Base-by-base conservation (phyloP, 2,888 invertebrate species). In the Phengaris alcon region DNA sequence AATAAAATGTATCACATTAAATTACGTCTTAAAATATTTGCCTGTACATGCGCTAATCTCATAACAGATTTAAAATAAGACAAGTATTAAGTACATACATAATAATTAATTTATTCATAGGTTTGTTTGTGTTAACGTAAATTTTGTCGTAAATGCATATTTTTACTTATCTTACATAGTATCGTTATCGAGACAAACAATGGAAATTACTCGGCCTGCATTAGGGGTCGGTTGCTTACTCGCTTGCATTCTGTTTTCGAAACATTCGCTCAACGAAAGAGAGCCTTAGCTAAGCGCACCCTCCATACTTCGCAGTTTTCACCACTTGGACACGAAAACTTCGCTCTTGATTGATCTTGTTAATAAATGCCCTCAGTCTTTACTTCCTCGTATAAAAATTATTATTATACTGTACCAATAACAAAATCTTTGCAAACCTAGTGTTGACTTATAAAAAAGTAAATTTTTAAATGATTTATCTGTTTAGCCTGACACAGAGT, bases 241-340 rank as follows among this genome's bases (percentile, higher is more conserved):
- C 59, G 59, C 15, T 59, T 59, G 59, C 15, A 15, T 59, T 59
- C 5, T 59, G 64, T 64, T 35, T 35, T 35, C 44, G 64, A 6
- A 64, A 64, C 64, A 64, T 64, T 52, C 64, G 35, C 35, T 35
- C 13, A 64, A 76, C 46, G 9, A 64, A 64, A 75, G 13, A 64
- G 51, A 75, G 12, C 59, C 55, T 69, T 72, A n/a, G 44, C n/a
- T 44, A 35, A 73, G 64, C 12, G 64, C 22, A 44, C 64, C 81
- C 81, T 77, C 81, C 80, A 78, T 77, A 35, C 35, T 75, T 79
- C 79, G 79, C 80, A 76, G 79, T 80, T 82, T 83, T 83, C 82
- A 79, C 86, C 87, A 90, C 91, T 91, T 90, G 85, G 86, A 84
- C 91, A 91, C 90, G 91, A 83, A 84, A 87, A 85, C 81, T 78